These are phyloP conservation scores for Muntiacus reevesi DNA, from an alignment of 2,113 vertebrate species.

Conservation along the genomic window DNA sequence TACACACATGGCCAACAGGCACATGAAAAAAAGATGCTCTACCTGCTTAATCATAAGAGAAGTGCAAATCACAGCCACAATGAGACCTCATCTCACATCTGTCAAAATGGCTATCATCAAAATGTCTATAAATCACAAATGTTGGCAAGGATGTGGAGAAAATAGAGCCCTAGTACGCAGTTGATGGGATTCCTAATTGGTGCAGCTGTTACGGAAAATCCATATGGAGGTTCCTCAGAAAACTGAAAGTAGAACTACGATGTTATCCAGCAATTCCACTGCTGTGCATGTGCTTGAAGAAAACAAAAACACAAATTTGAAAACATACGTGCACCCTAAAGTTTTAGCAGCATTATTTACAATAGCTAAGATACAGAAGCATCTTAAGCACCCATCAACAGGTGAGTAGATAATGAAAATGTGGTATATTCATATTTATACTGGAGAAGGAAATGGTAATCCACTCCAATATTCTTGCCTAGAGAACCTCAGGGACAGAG, in stretches of 20 bases:
- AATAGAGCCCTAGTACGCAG: background rate
- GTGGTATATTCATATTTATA: background rate
- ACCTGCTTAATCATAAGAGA: background rate
- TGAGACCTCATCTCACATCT: background rate
- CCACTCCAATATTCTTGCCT: too few species aligned
- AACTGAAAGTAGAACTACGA: background rate
- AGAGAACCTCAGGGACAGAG: too few species aligned
- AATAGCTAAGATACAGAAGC: background rate
- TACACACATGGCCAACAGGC: background rate
- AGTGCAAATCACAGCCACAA: background rate
- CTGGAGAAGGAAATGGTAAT: too few species aligned
- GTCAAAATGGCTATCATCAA: background rate
- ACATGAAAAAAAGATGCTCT: background rate
- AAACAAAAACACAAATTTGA: background rate
- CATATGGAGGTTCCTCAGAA: background rate
- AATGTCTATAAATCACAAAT: background rate
- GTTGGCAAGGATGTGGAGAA: background rate
- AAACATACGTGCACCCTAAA: fast-evolving
- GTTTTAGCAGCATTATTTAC: background rate
- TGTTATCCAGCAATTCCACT: background rate
- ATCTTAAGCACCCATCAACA: background rate
- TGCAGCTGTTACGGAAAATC: background rate
- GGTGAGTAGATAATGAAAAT: background rate
- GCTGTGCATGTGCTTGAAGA: background rate
- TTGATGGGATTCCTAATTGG: background rate